A percentile compares a stretch with the other conserved stretches of the same genome.
Evolutionary conservation across 2,888 invertebrate genomes (phyloP).

Genomic region (Lordiphosa fenestrarum): DNA sequence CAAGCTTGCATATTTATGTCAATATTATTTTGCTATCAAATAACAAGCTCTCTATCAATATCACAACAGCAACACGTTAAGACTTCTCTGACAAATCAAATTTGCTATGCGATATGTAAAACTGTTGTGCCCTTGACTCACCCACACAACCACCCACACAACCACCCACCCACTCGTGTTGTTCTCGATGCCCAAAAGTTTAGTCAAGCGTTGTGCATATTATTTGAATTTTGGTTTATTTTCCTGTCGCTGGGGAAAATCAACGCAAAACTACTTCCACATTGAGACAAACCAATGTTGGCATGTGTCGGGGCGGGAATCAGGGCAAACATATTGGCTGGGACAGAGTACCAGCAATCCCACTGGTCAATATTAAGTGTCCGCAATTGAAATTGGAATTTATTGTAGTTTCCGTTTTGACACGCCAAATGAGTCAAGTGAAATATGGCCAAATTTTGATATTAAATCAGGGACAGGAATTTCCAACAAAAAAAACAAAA

Average conservation of each 20-base stretch:
- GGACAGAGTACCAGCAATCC: not conserved
- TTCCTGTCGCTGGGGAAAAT: slow-evolving; percentile 6
- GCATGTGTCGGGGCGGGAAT: slow-evolving; percentile 14
- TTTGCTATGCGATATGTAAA: too few species aligned
- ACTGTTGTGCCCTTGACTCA: too few species aligned
- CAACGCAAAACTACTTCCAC: slow-evolving; percentile 28
- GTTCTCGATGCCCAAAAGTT: slow-evolving; percentile 3
- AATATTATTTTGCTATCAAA: too few species aligned
- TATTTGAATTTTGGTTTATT: slow-evolving; percentile 46
- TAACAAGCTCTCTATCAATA: too few species aligned
- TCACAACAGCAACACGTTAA: too few species aligned
- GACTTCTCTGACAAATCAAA: too few species aligned
- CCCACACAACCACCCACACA: not conserved
- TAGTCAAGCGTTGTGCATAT: slow-evolving; percentile 42
- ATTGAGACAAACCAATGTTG: slow-evolving; percentile 19
- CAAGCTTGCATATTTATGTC: too few species aligned
- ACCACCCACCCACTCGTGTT: not conserved
- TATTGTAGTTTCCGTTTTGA: slow-evolving; percentile 18
- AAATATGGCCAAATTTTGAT: too few species aligned
- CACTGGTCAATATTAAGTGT: too few species aligned
- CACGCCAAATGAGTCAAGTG: slow-evolving; percentile 1
- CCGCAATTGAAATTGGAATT: not conserved
- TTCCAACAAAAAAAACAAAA: too few species aligned
- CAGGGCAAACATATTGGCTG: not conserved
- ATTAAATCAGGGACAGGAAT: too few species aligned